These are phyloP conservation scores for Butastur rufipennis DNA, from an alignment of 2,113 vertebrate species.

Conservation along the genomic window DNA sequence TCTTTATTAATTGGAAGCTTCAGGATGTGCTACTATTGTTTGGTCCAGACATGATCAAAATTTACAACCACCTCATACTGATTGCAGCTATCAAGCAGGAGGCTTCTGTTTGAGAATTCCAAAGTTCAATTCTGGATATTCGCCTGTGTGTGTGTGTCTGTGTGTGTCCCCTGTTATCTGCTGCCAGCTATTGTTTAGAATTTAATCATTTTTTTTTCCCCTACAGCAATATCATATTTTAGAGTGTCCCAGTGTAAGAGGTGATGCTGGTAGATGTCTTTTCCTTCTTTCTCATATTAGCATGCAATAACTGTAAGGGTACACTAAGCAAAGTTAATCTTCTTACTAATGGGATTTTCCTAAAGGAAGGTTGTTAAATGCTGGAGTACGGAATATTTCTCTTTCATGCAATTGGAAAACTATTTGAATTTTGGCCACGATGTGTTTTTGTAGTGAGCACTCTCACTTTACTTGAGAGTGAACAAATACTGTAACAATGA, in stretches of 20 bases:
- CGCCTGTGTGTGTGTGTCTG: not conserved
- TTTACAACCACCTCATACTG: not conserved
- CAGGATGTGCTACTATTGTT: not conserved
- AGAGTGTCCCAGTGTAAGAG: not conserved
- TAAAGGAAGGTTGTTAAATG: not conserved
- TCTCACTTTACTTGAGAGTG: not conserved
- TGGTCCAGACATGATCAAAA: not conserved
- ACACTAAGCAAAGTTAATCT: not conserved
- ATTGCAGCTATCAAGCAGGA: not conserved
- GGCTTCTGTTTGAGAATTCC: not conserved
- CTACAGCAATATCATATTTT: not conserved
- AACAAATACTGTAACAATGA: not conserved
- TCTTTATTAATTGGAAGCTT: not conserved
- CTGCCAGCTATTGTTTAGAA: not conserved
- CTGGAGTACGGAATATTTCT: not conserved
- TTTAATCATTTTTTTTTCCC: accelerated
- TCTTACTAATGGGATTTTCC: not conserved
- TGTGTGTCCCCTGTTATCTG: not conserved
- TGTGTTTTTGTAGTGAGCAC: not conserved
- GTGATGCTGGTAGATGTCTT: not conserved
- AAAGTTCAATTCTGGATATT: not conserved
- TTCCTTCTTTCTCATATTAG: not conserved
- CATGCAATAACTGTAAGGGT: not conserved
- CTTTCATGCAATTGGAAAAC: not conserved
- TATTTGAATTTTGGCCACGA: not conserved